Evolutionary conservation across 2,113 vertebrate species (phyloP).

Genomic region (Oxygymnocypris stewartii): DNA sequence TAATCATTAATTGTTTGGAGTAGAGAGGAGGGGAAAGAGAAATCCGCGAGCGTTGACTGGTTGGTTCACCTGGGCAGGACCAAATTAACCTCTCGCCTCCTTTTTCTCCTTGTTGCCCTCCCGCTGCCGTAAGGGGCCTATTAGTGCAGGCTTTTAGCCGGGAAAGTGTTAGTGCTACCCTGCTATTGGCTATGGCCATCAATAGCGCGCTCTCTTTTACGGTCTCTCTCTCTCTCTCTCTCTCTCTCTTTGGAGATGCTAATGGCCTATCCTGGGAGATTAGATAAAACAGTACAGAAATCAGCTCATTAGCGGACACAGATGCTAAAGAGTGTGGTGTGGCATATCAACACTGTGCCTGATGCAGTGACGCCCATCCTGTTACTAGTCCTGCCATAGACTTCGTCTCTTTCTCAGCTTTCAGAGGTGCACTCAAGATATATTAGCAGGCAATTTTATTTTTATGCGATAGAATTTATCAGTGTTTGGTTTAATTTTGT

Average conservation of each 20-base stretch:
- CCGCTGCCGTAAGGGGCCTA: constrained; percentile 65
- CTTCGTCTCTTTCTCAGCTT: neutral
- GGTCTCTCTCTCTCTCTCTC: constrained; percentile 13
- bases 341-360: constrained; percentile 54
- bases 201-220: constrained; percentile 48
- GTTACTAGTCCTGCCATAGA: neutral
- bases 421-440: neutral
- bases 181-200: constrained; percentile 56
- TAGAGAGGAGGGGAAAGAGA: constrained; percentile 76
- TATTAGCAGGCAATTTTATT: neutral
- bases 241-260: constrained; percentile 58
- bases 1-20: constrained; percentile 85
- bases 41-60: constrained; percentile 44
- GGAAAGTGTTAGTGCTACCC: constrained; percentile 48
- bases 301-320: constrained; percentile 60
- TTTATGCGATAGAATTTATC: neutral
- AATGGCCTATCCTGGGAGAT: constrained; percentile 62
- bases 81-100: constrained; percentile 80
- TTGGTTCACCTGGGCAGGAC: constrained; percentile 86
- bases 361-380: neutral
- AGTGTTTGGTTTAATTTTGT: neutral
- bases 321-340: constrained; percentile 57
- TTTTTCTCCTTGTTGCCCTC: constrained; percentile 49
- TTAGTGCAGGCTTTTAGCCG: constrained; percentile 61
- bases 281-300: constrained; percentile 62